Base-by-base conservation (phyloP, 2,888 invertebrate genomes). In the Sphaeridia pumilis region DNA sequence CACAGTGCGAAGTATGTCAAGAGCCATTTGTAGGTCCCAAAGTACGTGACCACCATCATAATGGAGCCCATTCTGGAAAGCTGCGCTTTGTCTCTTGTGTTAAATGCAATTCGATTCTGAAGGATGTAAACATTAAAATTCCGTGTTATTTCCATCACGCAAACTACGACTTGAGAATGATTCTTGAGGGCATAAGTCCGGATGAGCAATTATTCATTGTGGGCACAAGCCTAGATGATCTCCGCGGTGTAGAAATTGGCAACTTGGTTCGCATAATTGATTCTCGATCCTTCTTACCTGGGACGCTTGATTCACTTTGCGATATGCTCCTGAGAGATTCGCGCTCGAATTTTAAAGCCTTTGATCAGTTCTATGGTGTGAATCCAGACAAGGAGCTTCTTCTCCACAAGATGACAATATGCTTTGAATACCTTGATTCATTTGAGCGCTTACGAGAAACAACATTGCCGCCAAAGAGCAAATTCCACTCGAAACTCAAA, bases 401-500 rank as follows among this genome's bases (percentile, higher is more conserved):
- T 7, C 5, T 38, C 5, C 10, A 20, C 7, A 38, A 38, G 17
- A 17, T 38, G 38, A 5, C 12, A n/a, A n/a, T 38, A 5, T 38
- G 10, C 10, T 38, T 17, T 17, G 38, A 38, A 5, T 38, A 12
- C 20, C 20, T 38, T 38, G 20, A 14, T 5, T 14, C 12, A 7
- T 38, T 38, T 7, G 20, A 20, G 5, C 12, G 20, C 5, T 38
- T 17, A 5, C 17, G 4, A 5, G 5, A 25, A 14, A 25, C 7
- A 4, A 17, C 17, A 4, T 17, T 51, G 4, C 51, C 51, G 2
- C 35, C 51, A 25, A 24, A 24, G 24, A 36, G n/a, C 7, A 26
- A 22, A 24, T 51, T 51, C 12, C 26, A 45, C 20, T 35, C 34
- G 1, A 24, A 45, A 21, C 20, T 51, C 4, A 35, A 43, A 38